A percentile compares a stretch with the other conserved stretches of the same genome.
phyloP scores from a whole-genome alignment of 2,113 vertebrate species.

The Antechinus flavipes region DNA sequence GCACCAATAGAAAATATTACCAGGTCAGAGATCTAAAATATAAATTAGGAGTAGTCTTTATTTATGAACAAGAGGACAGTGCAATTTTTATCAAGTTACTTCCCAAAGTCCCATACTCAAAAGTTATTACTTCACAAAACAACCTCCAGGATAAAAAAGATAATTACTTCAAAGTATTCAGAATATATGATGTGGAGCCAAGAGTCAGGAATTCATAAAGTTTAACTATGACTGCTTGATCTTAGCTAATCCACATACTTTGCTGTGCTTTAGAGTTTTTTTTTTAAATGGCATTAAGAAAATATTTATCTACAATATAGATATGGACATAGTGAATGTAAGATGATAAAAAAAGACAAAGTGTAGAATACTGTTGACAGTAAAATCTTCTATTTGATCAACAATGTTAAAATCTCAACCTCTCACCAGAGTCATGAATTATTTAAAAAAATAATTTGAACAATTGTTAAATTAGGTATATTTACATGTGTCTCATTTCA shows the following conservation, averaged over 20 bases:
- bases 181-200: not conserved
- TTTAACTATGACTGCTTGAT: not conserved
- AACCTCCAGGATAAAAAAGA: not conserved
- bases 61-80: not conserved
- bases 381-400: not conserved
- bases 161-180: not conserved
- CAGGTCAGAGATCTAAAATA: not conserved
- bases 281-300: constrained; percentile 12
- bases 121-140: not conserved
- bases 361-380: not conserved
- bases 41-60: not conserved
- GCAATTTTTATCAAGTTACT: not conserved
- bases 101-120: not conserved
- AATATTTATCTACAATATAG: not conserved
- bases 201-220: constrained; percentile 10
- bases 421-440: not conserved
- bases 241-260: not conserved
- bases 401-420: not conserved
- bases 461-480: not conserved
- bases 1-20: not conserved
- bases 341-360: not conserved
- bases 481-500: not conserved
- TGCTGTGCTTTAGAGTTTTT: not conserved
- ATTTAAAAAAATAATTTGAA: not conserved
- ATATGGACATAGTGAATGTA: not conserved